Evolutionary conservation across 2,797 vertebrate species (phyloP).

Genomic region (Delichon dasypus): DNA sequence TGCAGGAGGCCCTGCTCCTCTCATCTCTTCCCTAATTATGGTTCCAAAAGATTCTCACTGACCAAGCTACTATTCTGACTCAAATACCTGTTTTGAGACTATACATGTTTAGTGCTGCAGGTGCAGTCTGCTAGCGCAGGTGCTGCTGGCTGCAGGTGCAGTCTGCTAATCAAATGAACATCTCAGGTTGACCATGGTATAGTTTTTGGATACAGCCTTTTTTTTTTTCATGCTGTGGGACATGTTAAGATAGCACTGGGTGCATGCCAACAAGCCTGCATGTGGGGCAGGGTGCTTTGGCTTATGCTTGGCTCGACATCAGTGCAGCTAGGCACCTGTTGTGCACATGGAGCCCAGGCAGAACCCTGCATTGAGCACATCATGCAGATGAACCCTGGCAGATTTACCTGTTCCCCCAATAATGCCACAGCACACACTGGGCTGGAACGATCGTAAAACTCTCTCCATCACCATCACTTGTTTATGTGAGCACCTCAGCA

Average conservation of each 20-base stretch:
- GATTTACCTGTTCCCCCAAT: neutral
- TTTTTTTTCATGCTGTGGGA: neutral
- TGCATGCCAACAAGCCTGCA: neutral
- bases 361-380: neutral
- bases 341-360: neutral
- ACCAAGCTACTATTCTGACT: neutral
- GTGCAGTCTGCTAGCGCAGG: neutral
- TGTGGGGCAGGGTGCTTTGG: neutral
- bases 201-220: neutral
- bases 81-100: neutral
- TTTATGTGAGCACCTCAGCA: neutral
- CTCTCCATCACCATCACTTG: neutral
- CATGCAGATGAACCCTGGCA: neutral
- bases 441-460: neutral
- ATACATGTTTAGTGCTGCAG: neutral
- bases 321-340: neutral
- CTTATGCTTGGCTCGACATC: neutral
- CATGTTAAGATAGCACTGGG: neutral
- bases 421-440: neutral
- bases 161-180: neutral
- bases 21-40: neutral
- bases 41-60: neutral
- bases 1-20: neutral
- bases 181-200: fast-evolving
- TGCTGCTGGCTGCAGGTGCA: neutral